Conservation (phyloP, 2,888 invertebrate genomes). For the Mechanitis mazaeus region DNA sequence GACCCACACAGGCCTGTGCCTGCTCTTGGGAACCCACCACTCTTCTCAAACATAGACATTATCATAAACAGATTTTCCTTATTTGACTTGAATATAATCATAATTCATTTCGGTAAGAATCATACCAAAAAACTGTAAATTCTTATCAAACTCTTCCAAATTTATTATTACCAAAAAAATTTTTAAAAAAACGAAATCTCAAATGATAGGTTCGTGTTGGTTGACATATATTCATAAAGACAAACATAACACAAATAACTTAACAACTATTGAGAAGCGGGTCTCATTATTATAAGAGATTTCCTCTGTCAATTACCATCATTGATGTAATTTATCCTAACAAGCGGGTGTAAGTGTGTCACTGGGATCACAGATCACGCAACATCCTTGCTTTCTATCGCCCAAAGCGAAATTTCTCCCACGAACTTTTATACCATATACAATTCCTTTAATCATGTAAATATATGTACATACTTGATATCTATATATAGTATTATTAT, state of each 20-base stretch:
- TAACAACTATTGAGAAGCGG: slow-evolving; percentile 4
- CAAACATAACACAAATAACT: slow-evolving; percentile 9
- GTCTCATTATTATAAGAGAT: slow-evolving; percentile 5
- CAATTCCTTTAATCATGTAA: background rate
- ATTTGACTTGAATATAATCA: too few relatives aligned
- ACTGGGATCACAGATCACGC: slow-evolving; percentile 17
- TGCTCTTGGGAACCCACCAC: too few relatives aligned
- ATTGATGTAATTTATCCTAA: slow-evolving; percentile 21
- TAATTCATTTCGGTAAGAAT: background rate
- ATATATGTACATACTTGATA: background rate
- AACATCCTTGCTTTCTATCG: slow-evolving; percentile 23
- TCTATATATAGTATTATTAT: slow-evolving; percentile 2
- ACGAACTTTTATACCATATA: slow-evolving; percentile 11
- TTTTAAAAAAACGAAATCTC: too few relatives aligned
- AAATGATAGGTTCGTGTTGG: background rate
- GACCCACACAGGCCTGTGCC: too few relatives aligned
- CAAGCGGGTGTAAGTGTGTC: slow-evolving; percentile 18
- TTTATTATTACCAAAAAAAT: too few relatives aligned
- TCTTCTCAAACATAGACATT: too few relatives aligned
- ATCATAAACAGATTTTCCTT: too few relatives aligned
- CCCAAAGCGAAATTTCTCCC: slow-evolving; percentile 17
- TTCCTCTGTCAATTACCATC: slow-evolving; percentile 11
- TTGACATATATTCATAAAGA: too few relatives aligned
- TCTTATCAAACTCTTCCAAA: too few relatives aligned
- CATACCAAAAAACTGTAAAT: background rate